Evolutionary conservation across 2,888 invertebrate species (phyloP), one percentile per base, ranked within the genome.

Genomic region (Rhamphomyia laevipes): DNA sequence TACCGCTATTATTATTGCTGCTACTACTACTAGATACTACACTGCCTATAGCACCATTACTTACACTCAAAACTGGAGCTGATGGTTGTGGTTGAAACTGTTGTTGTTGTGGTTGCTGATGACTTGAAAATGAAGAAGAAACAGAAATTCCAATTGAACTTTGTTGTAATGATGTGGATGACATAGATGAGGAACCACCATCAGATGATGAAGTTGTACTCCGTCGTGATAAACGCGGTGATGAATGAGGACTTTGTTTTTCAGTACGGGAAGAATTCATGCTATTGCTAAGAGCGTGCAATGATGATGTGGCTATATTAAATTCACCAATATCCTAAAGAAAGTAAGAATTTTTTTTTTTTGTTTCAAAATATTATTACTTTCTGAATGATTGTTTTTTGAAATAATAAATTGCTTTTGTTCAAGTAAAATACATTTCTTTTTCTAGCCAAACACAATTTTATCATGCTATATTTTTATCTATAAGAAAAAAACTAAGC

Each of bases 241-340:
- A 79, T 0, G 76, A 75, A 16, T 72, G 73, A 9, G 80, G 79
- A 38, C 78, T 78, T 1, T 78, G 73, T 58, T 71, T 71, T 52
- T 72, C 71, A 27, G 63, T 57, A 51, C 61, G 54, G n/a, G 61
- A 58, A 37, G 63, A 60, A 50, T 56, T 56, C 59, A 67, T 65
- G 49, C 69, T 63, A 56, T 62, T 64, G 61, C 70, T 69, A 0
- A 80, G 66, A 3, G 75, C 77, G 56, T 75, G 79, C 51, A 80
- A 74, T 1, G 77, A 77, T 3, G 78, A 78, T 3, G 79, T 78
- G 0, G 79, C 79, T 13, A 80, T 77, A 67, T 80, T 80, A 70
- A 80, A 80, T 52, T 77, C 80, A 13, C 77, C 78, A 54, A 66
- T 62, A 54, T 80, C 80, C 80, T 80, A 62, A 4, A 59, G 55